Evolutionary conservation across 2,888 invertebrate species (phyloP), one percentile per base, ranked within the genome.

Genomic region (Hermaeophaga mercurialis): DNA sequence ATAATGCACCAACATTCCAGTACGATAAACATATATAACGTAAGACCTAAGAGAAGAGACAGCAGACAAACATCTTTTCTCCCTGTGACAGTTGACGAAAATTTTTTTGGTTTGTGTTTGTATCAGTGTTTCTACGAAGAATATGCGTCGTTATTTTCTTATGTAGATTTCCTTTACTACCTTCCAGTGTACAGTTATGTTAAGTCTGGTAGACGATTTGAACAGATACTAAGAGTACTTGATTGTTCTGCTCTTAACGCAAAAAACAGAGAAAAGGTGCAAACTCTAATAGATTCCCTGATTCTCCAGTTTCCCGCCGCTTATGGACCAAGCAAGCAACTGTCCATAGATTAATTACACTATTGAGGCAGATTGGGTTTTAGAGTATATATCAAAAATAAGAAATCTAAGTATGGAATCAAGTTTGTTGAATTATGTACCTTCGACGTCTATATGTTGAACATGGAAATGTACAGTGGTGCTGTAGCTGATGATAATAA

Each of bases 341-440:
- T 50, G 26, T 50, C 50, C 19, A 15, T 50, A 11, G 50, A 50
- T 39, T 39, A 54, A 39, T 39, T 19, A 26, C 46, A 54, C 36
- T 54, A 26, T 38, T 46, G 54, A 17, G 38, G 39, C 22, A 54
- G 45, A 46, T 19, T 47, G 22, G 33, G 19, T 22, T 54, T 54
- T 31, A 26, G 41, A 41, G 47, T 54, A 8, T 54, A 54, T 34
- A 46, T 54, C 36, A 53, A 46, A 38, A 47, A 47, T 38, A 54
- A 46, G 19, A 47, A 47, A 54, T 17, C 12, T 24, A 28, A 34
- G 47, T 50, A 50, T 8, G 38, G 15, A 7, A 15, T 38, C 15
- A 17, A 34, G 12, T 9, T 34, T 14, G 15, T 38, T 18, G 3
- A 38, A 7, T 34, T 9, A 34, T 22, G n/a, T n/a, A 53, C 53